Base-by-base conservation (phyloP, 2,113 vertebrate genomes). In the Lutjanus erythropterus region DNA sequence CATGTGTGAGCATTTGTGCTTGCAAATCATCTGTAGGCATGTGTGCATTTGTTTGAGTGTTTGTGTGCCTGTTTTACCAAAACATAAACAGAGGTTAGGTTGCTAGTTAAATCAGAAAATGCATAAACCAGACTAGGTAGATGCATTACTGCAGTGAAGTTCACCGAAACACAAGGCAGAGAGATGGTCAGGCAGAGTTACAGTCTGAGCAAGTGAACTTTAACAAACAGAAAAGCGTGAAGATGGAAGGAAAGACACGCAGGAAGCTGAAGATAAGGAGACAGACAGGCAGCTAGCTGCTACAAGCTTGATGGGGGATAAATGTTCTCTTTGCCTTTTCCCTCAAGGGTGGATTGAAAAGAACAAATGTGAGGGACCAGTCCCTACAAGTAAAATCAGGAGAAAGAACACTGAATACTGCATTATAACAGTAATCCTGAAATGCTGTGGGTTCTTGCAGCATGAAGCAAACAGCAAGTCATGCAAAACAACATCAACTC, bases 371-470 rank as follows among this genome's bases (percentile, higher is more conserved):
- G 47, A 90, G 35, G 72, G 80, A 91, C 92, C 92, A 92, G 92
- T 93, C 85, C 68, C 81, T 94, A 86, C 93, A 94, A 90, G 92
- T 84, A 93, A 75, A 52, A 33, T 62, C 55, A 52, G 73, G 53
- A 39, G n/a, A 60, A 55, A 50, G 58, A 78, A 83, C 66, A 62
- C 18, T 71, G 62, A 86, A 85, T 25, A 60, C 80, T 79, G 81
- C 49, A 71, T 80, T 74, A 64, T 86, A 75, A 85, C 44, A 84
- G 44, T 77, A 81, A 89, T 82, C 64, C 75, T 78, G 44, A 67
- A 15, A 52, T 67, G 49, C 46, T 61, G 67, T 67, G 33, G 53
- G 66, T 66, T 18, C 65, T 85, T 81, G 80, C 72, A 52, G 55
- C 60, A 85, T 42, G 70, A 27, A 69, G 31, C 33, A 64, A 71